Conservation (phyloP, 2,797 vertebrate genomes). For the Hipposideros larvatus region DNA sequence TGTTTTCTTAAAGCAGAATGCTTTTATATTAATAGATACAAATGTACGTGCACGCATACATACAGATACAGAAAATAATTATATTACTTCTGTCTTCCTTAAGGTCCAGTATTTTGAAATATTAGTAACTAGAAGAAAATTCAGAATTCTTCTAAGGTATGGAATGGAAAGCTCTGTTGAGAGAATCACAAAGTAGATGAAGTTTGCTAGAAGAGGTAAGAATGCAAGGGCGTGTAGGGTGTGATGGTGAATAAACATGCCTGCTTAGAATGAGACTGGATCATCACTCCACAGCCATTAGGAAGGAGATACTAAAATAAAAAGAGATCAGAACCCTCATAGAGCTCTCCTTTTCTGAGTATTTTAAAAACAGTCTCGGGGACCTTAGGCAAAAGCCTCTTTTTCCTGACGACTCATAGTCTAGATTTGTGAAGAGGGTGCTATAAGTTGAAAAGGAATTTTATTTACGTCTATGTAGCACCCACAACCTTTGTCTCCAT, state of each 20-base stretch:
- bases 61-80: not conserved
- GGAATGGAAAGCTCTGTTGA: not conserved
- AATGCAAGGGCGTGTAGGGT: not conserved
- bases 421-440: not conserved
- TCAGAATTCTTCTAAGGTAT: not conserved
- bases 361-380: not conserved
- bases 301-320: not conserved
- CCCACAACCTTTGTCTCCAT: not conserved
- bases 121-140: not conserved
- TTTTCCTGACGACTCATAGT: not conserved
- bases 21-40: conserved; percentile 62
- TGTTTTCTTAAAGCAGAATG: conserved; percentile 61
- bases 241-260: not conserved
- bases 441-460: not conserved
- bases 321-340: not conserved
- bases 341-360: not conserved
- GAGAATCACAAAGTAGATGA: not conserved
- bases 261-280: not conserved
- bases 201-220: not conserved
- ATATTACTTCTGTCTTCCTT: conserved; percentile 32
- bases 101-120: conserved; percentile 42
- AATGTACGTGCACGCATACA: not conserved
- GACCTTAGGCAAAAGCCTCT: not conserved
- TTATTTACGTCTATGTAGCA: not conserved
- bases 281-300: not conserved